Conservation (phyloP, 2,113 vertebrate species). For the Steatornis caripensis region DNA sequence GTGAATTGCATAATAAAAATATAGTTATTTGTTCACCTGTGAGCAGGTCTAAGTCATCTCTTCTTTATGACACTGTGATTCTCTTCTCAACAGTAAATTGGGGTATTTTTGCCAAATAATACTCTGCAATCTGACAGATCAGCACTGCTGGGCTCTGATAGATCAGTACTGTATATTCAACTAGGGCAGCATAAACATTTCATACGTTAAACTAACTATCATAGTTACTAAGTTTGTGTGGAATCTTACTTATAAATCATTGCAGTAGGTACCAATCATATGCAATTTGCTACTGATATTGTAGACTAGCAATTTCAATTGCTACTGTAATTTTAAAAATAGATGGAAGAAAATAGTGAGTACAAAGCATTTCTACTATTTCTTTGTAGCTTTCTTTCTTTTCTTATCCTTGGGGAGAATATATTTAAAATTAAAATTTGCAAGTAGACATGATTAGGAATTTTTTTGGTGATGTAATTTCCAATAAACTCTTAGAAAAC, state of each 20-base stretch:
- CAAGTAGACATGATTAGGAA: neutral
- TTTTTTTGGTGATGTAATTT: neutral
- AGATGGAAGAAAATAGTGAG: neutral
- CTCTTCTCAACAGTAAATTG: neutral
- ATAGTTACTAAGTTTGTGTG: neutral
- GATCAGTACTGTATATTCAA: neutral
- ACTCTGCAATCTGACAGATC: neutral
- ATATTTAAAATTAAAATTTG: neutral
- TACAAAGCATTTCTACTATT: neutral
- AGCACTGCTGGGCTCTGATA: neutral
- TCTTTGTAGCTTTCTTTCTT: neutral
- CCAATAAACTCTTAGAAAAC: neutral
- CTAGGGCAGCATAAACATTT: neutral
- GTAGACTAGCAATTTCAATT: neutral
- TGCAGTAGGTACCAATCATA: neutral
- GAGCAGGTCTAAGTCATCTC: neutral
- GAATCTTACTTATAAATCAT: neutral
- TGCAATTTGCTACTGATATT: neutral
- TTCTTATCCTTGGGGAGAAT: neutral
- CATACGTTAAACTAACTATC: neutral
- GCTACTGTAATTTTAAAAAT: neutral
- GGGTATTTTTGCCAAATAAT: neutral
- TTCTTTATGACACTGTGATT: neutral
- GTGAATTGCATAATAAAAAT: neutral
- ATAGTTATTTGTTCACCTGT: neutral